Base-by-base conservation (phyloP, 2,888 invertebrate species). In the Apoda limacodes region DNA sequence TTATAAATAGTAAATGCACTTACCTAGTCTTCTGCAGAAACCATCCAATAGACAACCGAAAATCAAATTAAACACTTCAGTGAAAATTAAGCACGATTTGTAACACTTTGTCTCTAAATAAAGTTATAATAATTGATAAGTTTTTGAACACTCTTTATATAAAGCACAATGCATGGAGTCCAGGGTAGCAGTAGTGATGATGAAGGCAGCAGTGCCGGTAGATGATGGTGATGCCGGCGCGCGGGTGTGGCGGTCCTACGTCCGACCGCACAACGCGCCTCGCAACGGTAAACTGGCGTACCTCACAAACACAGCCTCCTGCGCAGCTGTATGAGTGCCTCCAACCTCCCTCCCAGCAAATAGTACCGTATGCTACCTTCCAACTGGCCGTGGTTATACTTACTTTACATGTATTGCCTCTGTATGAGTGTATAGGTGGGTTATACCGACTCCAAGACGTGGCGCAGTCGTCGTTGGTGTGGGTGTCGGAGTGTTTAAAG, bases 211-310 rank as follows among this genome's bases (percentile, higher is more conserved):
- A 48, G 51, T 52, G 53, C 51, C 55, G 57, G 49, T 39, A 28
- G 45, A 45, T 51, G 38, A 45, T 42, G 60, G 56, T 52, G 69
- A 69, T 70, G 70, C 71, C 67, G 68, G 68, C 72, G 69, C 71
- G 68, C 70, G 67, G 68, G 64, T 64, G 66, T 64, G 68, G 69
- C 67, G 56, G 62, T 17, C 34, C 41, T 55, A 60, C 71, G 71
- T 71, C 72, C 76, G 74, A 74, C 78, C 78, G 76, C 76, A 72
- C 76, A 60, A 70, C 74, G 78, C 80, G 80, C 80, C 78, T 72
- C 68, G 67, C 80, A 80, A 80, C 80, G 80, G 80, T 80, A 80
- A 80, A 80, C 80, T 80, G 76, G 65, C 72, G 62, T 42, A 57
- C 65, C 64, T 64, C 64, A 62, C 60, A 62, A 55, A 65, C 72